Percentiles rank a stretch among this genome's conserved stretches.
phyloP scores from a whole-genome alignment of 2,888 invertebrate genomes.

The Tetragonisca angustula region DNA sequence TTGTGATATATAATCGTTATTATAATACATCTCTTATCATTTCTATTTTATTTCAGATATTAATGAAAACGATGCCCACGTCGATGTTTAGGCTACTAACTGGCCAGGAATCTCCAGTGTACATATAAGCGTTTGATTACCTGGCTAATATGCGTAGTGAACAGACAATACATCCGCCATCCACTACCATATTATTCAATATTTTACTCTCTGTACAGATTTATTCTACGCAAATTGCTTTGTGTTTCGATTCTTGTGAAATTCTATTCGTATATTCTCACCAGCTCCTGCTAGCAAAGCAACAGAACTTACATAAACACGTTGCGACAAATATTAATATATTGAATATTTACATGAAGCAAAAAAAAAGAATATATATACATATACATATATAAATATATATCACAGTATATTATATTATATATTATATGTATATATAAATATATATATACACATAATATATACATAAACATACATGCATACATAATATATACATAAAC shows the following conservation, averaged over 20 bases:
- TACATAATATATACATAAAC: constrained; percentile 65
- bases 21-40: background rate
- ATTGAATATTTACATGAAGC: constrained; percentile 77
- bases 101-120: constrained; percentile 99
- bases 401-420: no score
- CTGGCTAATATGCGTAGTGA: constrained; percentile 80
- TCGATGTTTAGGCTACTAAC: constrained; percentile 99
- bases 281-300: constrained; percentile 77
- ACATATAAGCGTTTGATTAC: constrained; percentile 89
- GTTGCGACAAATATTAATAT: constrained; percentile 72
- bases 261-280: constrained; percentile 72
- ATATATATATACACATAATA: constrained; percentile 58
- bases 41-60: constrained; percentile 89
- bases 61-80: constrained; percentile 99
- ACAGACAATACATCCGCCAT: constrained; percentile 84
- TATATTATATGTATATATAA: no score
- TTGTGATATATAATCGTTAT: background rate
- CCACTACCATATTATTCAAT: constrained; percentile 77
- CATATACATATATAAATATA: no score
- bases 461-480: constrained; percentile 71
- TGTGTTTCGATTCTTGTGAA: constrained; percentile 75
- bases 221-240: constrained; percentile 77
- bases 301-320: constrained; percentile 66
- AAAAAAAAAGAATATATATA: constrained; percentile 54
- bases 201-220: constrained; percentile 76